Percentiles rank a stretch among this genome's conserved stretches.
Evolutionary conservation across 2,888 invertebrate species (phyloP).

Genomic region (Platycheirus albimanus): DNA sequence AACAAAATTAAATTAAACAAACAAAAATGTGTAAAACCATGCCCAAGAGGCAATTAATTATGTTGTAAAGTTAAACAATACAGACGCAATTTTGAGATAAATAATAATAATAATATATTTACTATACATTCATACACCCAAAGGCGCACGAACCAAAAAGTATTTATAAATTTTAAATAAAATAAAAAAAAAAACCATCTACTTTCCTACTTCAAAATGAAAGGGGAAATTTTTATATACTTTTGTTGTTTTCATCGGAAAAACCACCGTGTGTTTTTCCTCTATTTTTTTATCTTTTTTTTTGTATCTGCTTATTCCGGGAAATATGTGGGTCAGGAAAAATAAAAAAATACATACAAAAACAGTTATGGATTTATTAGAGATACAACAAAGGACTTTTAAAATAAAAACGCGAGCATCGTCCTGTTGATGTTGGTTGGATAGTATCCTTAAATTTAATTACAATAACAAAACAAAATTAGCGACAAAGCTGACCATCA

Average conservation of each 20-base stretch:
- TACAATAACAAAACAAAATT: neutral
- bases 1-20: neutral
- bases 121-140: too few species aligned
- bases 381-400: neutral
- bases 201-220: neutral
- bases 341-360: neutral
- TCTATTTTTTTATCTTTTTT: neutral
- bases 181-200: neutral
- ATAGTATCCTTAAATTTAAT: too few species aligned
- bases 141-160: slow-evolving; percentile 1
- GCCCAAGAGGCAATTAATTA: slow-evolving; percentile 23
- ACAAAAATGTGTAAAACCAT: too few species aligned
- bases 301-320: neutral
- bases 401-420: neutral
- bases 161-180: slow-evolving; percentile 15
- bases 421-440: too few species aligned
- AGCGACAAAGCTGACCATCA: neutral
- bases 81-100: too few species aligned
- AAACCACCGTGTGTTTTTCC: neutral
- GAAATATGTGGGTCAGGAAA: neutral
- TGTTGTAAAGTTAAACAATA: slow-evolving; percentile 13
- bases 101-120: too few species aligned
- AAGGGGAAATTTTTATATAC: neutral
- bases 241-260: neutral
- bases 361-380: neutral